A percentile compares a stretch with the other conserved stretches of the same genome.
These are phyloP conservation scores for Torymus tubicola DNA, from an alignment of 2,888 invertebrate genomes.

Conservation along the genomic window DNA sequence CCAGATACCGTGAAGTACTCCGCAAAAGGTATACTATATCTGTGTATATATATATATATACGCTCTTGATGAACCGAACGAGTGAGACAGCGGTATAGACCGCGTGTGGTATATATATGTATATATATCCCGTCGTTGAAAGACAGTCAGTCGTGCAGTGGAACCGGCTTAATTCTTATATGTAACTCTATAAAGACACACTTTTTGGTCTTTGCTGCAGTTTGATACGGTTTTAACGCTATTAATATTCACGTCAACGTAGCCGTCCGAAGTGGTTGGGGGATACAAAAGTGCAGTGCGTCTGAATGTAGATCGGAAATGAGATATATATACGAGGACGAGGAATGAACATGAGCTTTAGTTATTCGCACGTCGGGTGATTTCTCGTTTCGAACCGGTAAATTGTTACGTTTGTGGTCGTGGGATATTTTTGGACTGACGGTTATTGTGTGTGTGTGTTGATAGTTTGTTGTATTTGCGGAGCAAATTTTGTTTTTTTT, in stretches of 20 bases:
- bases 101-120: too few species aligned
- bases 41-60: not conserved
- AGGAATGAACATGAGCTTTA: constrained; percentile 31
- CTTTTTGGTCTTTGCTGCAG: not conserved
- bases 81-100: constrained; percentile 14
- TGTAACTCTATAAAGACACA: not conserved
- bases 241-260: constrained; percentile 54
- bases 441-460: not conserved
- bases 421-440: not conserved
- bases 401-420: constrained; percentile 25
- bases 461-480: too few species aligned
- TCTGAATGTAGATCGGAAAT: constrained; percentile 26
- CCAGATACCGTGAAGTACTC: constrained; percentile 53
- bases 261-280: not conserved
- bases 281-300: not conserved
- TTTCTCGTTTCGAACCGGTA: not conserved
- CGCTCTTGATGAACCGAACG: not conserved
- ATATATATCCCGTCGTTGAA: too few species aligned
- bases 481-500: too few species aligned
- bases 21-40: too few species aligned
- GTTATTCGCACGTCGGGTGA: constrained; percentile 23
- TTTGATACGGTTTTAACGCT: constrained; percentile 45
- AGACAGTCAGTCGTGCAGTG: too few species aligned
- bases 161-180: constrained; percentile 42
- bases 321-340: constrained; percentile 32